Evolutionary conservation across 2,797 vertebrate genomes (phyloP).

Genomic region (Anguilla marmorata): DNA sequence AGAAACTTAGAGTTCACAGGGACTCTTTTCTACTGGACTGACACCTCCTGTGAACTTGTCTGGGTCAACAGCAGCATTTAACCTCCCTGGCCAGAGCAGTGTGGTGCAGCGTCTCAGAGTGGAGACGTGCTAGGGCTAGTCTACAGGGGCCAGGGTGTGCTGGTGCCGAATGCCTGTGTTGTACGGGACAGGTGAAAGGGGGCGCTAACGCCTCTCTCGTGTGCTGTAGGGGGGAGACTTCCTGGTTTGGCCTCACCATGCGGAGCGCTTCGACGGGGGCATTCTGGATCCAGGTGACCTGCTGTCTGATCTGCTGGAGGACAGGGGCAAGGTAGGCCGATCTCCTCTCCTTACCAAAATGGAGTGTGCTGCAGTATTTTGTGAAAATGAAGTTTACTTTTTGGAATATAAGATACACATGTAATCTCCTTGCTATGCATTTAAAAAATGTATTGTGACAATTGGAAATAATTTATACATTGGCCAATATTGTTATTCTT

Average conservation of each 20-base stretch:
- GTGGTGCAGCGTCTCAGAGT: background rate
- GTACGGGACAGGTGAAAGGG: background rate
- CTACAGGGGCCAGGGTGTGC: background rate
- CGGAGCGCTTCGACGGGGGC: slow-evolving; percentile 94
- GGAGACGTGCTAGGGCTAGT: background rate
- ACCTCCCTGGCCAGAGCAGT: background rate
- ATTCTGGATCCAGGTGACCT: slow-evolving; percentile 94
- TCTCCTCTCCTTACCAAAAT: background rate
- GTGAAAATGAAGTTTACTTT: background rate
- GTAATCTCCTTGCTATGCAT: background rate
- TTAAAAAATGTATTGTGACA: background rate
- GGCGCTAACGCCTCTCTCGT: background rate
- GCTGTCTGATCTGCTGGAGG: slow-evolving; percentile 94
- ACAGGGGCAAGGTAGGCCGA: slow-evolving; percentile 90
- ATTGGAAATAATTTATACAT: background rate
- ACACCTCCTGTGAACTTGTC: background rate
- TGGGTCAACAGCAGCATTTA: background rate
- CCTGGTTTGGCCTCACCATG: slow-evolving; percentile 90
- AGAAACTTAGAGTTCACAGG: background rate
- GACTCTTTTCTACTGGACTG: background rate
- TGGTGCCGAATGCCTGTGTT: background rate
- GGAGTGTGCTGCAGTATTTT: background rate
- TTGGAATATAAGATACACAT: background rate
- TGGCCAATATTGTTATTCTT: no score
- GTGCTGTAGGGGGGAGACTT: slow-evolving; percentile 58